A percentile compares a stretch with the other conserved stretches of the same genome.
Evolutionary conservation across 2,797 vertebrate genomes (phyloP).

Genomic region (Hippoglossus hippoglossus): DNA sequence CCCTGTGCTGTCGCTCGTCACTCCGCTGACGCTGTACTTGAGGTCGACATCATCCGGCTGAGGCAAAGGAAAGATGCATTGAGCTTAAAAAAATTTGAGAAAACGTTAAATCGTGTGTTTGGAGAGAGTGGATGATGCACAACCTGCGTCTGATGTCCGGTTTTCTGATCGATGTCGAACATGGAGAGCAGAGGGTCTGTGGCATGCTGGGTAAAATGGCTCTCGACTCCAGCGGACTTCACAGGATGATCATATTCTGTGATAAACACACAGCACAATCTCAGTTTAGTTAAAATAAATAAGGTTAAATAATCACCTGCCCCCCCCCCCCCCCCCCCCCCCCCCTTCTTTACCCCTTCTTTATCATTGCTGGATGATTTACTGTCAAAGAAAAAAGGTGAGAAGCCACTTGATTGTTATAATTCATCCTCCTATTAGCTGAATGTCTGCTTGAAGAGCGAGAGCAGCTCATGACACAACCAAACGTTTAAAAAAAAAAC

Average conservation of each 20-base stretch:
- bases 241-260: slow-evolving; percentile 48
- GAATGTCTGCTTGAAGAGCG: no score
- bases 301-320: no score
- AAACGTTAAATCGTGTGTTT: neutral
- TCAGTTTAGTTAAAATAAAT: neutral
- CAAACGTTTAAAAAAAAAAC: slow-evolving; percentile 9
- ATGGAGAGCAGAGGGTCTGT: slow-evolving; percentile 26
- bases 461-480: neutral
- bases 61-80: neutral
- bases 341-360: no score
- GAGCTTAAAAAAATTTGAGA: neutral
- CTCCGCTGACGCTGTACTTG: slow-evolving; percentile 67
- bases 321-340: no score
- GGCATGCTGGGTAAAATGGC: slow-evolving; percentile 9
- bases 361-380: no score
- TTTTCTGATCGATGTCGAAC: slow-evolving; percentile 17
- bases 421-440: no score
- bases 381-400: neutral
- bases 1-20: slow-evolving; percentile 71
- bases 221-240: slow-evolving; percentile 28
- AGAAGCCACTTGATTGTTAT: no score
- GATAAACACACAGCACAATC: slow-evolving; percentile 14
- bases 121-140: neutral
- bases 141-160: slow-evolving; percentile 54
- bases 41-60: slow-evolving; percentile 80